Evolutionary conservation across 23 tunicate genomes (phyloP), one percentile per base, ranked within the genome.

Genomic region (Trididemnum clinides): DNA sequence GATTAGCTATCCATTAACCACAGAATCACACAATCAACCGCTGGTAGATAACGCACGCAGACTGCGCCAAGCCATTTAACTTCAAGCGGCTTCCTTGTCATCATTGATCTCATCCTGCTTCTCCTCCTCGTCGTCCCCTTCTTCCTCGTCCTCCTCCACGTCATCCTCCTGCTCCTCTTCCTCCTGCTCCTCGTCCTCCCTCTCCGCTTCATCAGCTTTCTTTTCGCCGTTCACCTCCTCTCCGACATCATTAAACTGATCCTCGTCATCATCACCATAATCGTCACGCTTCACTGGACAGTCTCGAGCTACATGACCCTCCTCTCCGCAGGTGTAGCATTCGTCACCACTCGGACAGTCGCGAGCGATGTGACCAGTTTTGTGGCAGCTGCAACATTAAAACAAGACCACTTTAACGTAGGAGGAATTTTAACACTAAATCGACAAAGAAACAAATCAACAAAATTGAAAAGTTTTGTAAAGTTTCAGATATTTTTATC

Each of bases 281-380:
- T 85, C 90, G 2, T 57, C 62, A 0, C 50, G 54, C 0, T 62
- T 69, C 1, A 72, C 83, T 0, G 76, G 62, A 64, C 92, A 82
- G 77, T 83, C 84, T 29, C 84, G 84, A 25, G 92, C 87, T 77
- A 54, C 20, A 64, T 87, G 90, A 65, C 85, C 97, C n/a, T 28
- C 30, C 54, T 34, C 22, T 19, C 89, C 89, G 30, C 84, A 82
- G 66, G 34, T 83, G 89, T 69, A 71, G 62, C 88, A 66, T 30
- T 76, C 88, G 33, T 91, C 88, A 33, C 83, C 78, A 36, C 32
- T 36, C 51, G 98, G 93, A 57, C 98, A 94, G 54, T 94, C 80
- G 1, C 90, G 87, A 59, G 98, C 94, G 69, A 89, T 85, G 75
- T 94, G 98, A 12, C 98, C 98, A 34, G 80, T 90, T 63, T 80